phyloP scores from a whole-genome alignment of 2,113 vertebrate genomes.

The Tupaia tana region DNA sequence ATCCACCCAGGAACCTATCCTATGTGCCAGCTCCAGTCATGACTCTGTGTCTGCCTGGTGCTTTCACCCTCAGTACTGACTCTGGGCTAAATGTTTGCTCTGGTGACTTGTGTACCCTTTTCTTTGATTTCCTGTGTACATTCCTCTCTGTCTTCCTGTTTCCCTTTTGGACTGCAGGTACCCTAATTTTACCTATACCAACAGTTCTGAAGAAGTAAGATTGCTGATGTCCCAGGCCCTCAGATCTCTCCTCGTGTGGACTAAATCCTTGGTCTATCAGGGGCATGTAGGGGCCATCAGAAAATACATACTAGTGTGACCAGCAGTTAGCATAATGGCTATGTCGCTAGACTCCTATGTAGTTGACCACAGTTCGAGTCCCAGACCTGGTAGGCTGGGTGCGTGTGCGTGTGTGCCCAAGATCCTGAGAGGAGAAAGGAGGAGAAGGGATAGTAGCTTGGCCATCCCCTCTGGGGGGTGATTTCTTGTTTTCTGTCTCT shows the following conservation, averaged over 20 bases:
- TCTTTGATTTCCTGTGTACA: neutral
- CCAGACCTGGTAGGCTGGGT: too few species aligned
- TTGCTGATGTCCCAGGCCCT: neutral
- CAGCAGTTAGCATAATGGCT: too few species aligned
- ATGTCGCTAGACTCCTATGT: too few species aligned
- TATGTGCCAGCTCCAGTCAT: neutral
- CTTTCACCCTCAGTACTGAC: neutral
- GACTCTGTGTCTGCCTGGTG: neutral
- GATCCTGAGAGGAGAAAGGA: too few species aligned
- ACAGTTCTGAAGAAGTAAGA: neutral
- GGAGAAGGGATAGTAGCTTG: too few species aligned
- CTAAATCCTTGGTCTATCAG: neutral
- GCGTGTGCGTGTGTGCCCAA: too few species aligned
- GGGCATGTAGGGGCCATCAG: too few species aligned
- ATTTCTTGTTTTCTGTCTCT: too few species aligned
- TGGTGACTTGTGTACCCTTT: neutral
- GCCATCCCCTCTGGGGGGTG: too few species aligned
- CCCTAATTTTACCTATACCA: neutral
- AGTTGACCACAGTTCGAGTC: too few species aligned
- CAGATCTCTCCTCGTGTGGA: neutral
- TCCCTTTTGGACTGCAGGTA: neutral
- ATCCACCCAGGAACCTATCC: neutral
- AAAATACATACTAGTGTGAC: too few species aligned
- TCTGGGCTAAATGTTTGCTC: neutral
- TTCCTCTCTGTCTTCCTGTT: neutral